Conservation (phyloP, 2,113 vertebrate genomes). For the Sigmodon hispidus region DNA sequence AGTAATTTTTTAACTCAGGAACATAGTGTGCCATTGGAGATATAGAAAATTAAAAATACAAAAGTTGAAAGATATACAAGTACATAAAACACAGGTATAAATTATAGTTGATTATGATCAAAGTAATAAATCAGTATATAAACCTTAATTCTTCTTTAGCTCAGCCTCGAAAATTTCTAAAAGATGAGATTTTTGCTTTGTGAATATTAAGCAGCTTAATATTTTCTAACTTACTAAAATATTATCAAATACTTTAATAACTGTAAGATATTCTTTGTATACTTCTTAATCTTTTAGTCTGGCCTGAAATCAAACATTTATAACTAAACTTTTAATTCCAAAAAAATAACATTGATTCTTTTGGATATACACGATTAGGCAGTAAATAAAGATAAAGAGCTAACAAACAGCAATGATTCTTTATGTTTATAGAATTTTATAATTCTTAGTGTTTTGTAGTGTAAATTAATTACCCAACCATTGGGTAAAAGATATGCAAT, state of each 20-base stretch:
- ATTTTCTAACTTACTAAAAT: constrained; percentile 42
- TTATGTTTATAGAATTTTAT: constrained; percentile 1
- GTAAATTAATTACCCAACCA: neutral
- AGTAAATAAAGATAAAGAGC: neutral
- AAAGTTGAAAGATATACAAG: neutral
- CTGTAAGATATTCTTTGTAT: neutral
- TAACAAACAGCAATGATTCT: constrained; percentile 30
- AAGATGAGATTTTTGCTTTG: constrained; percentile 27
- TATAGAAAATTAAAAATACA: constrained; percentile 48
- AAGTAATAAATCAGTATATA: constrained; percentile 26
- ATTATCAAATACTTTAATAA: constrained; percentile 19
- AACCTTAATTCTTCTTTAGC: neutral
- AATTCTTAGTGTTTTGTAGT: constrained; percentile 27
- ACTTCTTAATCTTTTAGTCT: constrained; percentile 46
- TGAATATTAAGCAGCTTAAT: constrained; percentile 15
- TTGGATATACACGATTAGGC: constrained; percentile 24
- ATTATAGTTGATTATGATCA: constrained; percentile 14
- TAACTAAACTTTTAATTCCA: constrained; percentile 39
- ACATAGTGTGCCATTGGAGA: neutral
- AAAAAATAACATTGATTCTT: constrained; percentile 8
- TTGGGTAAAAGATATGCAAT: neutral
- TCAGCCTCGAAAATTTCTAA: neutral
- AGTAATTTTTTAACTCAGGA: neutral
- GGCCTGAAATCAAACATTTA: neutral
- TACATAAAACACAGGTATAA: neutral